Percentiles rank a stretch among this genome's conserved stretches.
These are phyloP conservation scores for Toxonevra muliebris DNA, from an alignment of 2,888 invertebrate species.

Conservation along the genomic window DNA sequence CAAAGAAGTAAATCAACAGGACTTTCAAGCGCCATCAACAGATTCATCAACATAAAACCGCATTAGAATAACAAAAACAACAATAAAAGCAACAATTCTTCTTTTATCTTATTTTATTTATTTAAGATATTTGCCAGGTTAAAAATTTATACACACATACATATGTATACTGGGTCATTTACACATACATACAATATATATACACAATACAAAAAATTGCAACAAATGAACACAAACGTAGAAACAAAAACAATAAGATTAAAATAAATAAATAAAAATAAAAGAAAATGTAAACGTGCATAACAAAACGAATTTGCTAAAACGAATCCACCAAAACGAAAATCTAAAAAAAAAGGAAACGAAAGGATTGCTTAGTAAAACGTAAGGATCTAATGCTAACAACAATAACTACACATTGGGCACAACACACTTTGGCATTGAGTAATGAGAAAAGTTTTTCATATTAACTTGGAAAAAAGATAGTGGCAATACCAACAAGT, in stretches of 20 bases:
- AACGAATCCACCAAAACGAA: background rate
- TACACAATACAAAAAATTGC: background rate
- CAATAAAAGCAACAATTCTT: background rate
- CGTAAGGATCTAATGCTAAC: constrained; percentile 1
- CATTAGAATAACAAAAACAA: constrained; percentile 4
- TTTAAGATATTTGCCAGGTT: background rate
- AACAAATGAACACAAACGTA: background rate
- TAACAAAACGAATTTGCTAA: background rate
- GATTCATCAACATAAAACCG: constrained; percentile 31
- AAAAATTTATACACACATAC: background rate
- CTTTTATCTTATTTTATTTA: background rate
- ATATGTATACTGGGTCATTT: background rate
- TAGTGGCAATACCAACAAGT: no score
- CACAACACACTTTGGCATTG: constrained; percentile 43
- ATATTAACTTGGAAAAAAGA: constrained; percentile 49
- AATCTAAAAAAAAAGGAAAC: background rate
- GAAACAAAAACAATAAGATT: background rate
- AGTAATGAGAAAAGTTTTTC: constrained; percentile 58
- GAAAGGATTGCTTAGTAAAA: background rate
- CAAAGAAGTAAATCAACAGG: background rate
- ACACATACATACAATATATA: background rate
- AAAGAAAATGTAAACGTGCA: background rate
- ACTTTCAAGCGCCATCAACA: constrained; percentile 23
- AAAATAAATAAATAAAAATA: background rate
- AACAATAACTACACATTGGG: constrained; percentile 7